Conservation (phyloP, 2,888 invertebrate genomes). For the Pristionchus arcanus region DNA sequence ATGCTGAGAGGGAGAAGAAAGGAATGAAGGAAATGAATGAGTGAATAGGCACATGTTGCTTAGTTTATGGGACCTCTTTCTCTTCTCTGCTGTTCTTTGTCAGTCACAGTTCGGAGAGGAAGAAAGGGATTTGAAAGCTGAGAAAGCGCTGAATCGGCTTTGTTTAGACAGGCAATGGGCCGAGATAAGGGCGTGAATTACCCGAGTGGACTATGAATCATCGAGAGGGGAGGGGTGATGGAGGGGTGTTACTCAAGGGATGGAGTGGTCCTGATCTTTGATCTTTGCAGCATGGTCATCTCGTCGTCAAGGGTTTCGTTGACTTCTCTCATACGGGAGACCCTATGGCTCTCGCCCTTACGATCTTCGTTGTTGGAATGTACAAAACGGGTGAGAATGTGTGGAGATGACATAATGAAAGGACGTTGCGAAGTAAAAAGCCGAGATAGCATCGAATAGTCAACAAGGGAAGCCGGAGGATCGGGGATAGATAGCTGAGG, state of each 20-base stretch:
- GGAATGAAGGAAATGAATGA: not conserved
- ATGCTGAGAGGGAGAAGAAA: not conserved
- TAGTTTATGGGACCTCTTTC: slow-evolving; percentile 29
- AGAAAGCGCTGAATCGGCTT: not conserved
- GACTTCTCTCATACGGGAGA: slow-evolving; percentile 56
- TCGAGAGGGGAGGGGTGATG: not conserved
- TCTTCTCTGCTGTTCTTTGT: not conserved
- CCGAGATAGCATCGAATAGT: slow-evolving; percentile 23
- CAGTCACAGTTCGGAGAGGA: not conserved
- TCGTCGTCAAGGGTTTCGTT: slow-evolving; percentile 46
- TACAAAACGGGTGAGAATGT: slow-evolving; percentile 47
- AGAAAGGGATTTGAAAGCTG: not conserved
- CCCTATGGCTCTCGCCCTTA: slow-evolving; percentile 49
- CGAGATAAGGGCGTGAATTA: slow-evolving; percentile 33
- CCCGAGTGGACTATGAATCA: not conserved
- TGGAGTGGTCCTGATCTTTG: slow-evolving; percentile 10
- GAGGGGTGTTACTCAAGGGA: not conserved
- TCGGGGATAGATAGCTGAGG: slow-evolving; percentile 6
- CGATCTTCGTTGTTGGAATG: slow-evolving; percentile 48
- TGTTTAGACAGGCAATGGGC: not conserved
- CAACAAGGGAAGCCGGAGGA: not conserved
- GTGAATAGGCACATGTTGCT: slow-evolving; percentile 31
- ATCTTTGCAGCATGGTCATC: slow-evolving; percentile 45
- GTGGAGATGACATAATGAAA: not conserved
- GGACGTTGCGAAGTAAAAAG: not conserved